Evolutionary conservation across 2,113 vertebrate genomes (phyloP).

Genomic region (Pituophis catenifer): DNA sequence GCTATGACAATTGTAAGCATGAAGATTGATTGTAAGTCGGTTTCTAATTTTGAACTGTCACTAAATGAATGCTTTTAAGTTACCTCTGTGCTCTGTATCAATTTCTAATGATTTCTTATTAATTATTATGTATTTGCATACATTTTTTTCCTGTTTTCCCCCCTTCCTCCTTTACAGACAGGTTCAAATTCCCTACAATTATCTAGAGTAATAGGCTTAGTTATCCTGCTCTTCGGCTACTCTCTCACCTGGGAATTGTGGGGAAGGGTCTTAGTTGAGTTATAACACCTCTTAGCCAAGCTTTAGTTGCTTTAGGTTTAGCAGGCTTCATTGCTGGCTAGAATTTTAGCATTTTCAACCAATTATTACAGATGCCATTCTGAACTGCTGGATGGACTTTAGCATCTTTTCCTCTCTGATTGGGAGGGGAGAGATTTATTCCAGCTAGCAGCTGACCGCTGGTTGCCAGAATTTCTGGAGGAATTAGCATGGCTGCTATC

Average conservation of each 20-base stretch:
- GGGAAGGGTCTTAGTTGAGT: not conserved
- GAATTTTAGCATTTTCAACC: not conserved
- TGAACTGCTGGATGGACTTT: not conserved
- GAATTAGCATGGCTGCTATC: not conserved
- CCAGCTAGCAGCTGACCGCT: not conserved
- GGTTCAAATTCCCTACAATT: not conserved
- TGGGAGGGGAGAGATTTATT: not conserved
- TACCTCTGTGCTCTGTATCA: not conserved
- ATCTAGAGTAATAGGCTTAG: not conserved
- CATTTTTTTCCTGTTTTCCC: not conserved
- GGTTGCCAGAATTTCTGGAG: not conserved
- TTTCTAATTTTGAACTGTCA: no score
- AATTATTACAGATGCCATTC: not conserved
- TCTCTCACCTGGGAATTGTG: not conserved
- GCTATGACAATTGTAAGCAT: no score
- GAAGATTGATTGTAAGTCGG: no score
- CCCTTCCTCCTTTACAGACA: not conserved
- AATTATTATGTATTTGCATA: not conserved
- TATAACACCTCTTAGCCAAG: not conserved
- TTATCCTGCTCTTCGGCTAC: not conserved
- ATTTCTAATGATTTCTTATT: not conserved
- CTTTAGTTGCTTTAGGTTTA: not conserved
- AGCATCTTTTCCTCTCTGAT: not conserved
- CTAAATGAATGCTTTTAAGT: not conserved
- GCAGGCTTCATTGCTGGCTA: not conserved